phyloP scores from a whole-genome alignment of 2,113 vertebrate genomes.

The Etia nguti region DNA sequence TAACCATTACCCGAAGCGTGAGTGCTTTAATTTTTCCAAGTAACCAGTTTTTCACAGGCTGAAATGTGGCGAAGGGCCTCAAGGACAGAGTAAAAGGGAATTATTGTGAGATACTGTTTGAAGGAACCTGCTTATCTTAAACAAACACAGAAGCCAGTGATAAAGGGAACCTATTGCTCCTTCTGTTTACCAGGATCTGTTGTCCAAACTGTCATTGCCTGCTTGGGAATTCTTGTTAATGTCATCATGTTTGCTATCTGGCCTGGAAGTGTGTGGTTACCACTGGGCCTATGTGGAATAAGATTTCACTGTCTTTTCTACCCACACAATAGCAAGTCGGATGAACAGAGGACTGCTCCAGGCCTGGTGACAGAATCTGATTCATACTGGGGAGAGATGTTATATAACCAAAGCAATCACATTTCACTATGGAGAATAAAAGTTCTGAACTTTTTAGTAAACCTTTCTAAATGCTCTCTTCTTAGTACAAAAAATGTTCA shows the following conservation, averaged over 20 bases:
- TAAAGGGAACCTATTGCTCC: constrained; percentile 17
- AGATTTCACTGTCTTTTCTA: constrained; percentile 32
- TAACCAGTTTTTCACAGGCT: not conserved
- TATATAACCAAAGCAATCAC: constrained; percentile 37
- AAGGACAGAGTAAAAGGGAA: not conserved
- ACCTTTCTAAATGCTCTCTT: not conserved
- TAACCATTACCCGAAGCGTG: not conserved
- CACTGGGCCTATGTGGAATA: not conserved
- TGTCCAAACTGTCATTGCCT: constrained; percentile 28
- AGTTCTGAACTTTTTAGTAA: not conserved
- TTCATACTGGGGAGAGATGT: constrained; percentile 2
- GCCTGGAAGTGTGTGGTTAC: constrained; percentile 49
- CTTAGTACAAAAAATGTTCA: no score
- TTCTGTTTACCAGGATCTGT: constrained; percentile 25
- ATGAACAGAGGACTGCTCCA: constrained; percentile 6
- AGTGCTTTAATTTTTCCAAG: not conserved
- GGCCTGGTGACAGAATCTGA: constrained; percentile 1
- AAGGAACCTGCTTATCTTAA: constrained; percentile 33
- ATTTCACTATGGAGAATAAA: not conserved
- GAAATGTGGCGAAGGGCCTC: not conserved
- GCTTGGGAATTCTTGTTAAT: constrained; percentile 29
- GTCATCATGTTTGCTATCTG: constrained; percentile 26
- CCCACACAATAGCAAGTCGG: constrained; percentile 25
- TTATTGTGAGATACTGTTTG: not conserved
- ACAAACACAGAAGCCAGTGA: constrained; percentile 36